These are phyloP conservation scores for Exephanes ischioxanthus DNA, from an alignment of 2,888 invertebrate species.

Conservation along the genomic window DNA sequence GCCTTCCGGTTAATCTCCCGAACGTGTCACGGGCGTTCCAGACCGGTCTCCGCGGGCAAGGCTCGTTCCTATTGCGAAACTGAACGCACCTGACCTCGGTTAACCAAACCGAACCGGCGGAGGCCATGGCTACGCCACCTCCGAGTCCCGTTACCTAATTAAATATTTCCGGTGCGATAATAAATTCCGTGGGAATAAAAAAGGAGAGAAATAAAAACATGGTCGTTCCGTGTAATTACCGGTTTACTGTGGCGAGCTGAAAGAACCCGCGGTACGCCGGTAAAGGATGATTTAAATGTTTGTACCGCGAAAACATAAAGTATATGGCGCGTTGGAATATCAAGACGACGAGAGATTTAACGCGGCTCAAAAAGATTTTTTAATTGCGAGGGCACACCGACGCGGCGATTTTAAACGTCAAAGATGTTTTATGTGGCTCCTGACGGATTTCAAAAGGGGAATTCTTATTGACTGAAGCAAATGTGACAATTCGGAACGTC, in stretches of 20 bases:
- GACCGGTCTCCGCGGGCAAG: slow-evolving; percentile 20
- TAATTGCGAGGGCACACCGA: slow-evolving; percentile 1
- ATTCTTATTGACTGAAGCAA: neutral
- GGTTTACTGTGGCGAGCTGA: slow-evolving; percentile 37
- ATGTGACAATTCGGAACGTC: neutral
- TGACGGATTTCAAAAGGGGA: neutral
- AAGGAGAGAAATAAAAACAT: slow-evolving; percentile 26
- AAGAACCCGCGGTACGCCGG: slow-evolving; percentile 16
- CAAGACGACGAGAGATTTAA: neutral
- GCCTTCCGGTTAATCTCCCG: slow-evolving; percentile 63
- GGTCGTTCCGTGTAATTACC: slow-evolving; percentile 58
- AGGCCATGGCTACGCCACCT: neutral
- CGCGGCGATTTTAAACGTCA: neutral
- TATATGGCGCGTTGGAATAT: neutral
- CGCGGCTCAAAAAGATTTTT: neutral
- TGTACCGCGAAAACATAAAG: slow-evolving; percentile 20
- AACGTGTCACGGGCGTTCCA: slow-evolving; percentile 55
- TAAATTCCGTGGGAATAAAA: slow-evolving; percentile 68
- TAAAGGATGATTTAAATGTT: slow-evolving; percentile 51
- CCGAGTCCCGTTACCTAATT: slow-evolving; percentile 67
- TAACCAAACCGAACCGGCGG: neutral
- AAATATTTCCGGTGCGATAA: slow-evolving; percentile 75
- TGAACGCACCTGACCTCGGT: slow-evolving; percentile 19
- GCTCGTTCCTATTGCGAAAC: slow-evolving; percentile 29
- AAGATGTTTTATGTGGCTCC: neutral